Conservation (phyloP, 2,797 vertebrate genomes). For the Cossypha dichroa region DNA sequence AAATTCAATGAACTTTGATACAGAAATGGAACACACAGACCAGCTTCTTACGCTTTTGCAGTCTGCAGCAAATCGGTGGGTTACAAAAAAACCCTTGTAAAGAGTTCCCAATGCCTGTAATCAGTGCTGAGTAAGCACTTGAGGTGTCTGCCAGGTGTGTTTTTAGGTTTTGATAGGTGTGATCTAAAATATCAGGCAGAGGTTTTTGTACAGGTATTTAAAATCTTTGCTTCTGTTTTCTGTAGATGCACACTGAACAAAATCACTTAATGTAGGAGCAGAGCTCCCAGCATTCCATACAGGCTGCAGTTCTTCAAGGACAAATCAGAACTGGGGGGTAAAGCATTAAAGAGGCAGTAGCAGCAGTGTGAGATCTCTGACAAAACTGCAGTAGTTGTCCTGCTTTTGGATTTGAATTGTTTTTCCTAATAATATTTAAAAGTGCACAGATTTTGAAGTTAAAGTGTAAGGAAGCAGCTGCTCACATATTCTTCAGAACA, state of each 20-base stretch:
- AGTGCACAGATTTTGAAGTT: neutral
- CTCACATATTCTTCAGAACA: rapidly evolving
- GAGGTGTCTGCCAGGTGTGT: neutral
- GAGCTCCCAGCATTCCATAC: neutral
- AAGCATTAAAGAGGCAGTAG: neutral
- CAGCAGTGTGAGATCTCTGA: neutral
- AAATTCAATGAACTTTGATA: conserved; percentile 89
- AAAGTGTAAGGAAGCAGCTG: neutral
- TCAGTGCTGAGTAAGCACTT: neutral
- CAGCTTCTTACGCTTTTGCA: conserved; percentile 88
- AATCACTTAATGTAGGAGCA: neutral
- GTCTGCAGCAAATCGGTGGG: conserved; percentile 89
- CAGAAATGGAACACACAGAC: conserved; percentile 83
- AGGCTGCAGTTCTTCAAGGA: neutral
- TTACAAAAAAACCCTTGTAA: neutral
- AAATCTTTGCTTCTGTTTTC: neutral
- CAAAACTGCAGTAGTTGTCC: neutral
- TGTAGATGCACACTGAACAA: neutral
- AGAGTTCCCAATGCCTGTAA: neutral
- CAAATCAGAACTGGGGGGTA: neutral
- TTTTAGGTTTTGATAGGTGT: neutral
- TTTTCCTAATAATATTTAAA: neutral
- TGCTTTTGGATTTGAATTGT: neutral
- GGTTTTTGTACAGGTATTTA: neutral
- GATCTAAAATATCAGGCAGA: neutral